phyloP scores from a whole-genome alignment of 2,797 vertebrate species.

The Balearica regulorum region DNA sequence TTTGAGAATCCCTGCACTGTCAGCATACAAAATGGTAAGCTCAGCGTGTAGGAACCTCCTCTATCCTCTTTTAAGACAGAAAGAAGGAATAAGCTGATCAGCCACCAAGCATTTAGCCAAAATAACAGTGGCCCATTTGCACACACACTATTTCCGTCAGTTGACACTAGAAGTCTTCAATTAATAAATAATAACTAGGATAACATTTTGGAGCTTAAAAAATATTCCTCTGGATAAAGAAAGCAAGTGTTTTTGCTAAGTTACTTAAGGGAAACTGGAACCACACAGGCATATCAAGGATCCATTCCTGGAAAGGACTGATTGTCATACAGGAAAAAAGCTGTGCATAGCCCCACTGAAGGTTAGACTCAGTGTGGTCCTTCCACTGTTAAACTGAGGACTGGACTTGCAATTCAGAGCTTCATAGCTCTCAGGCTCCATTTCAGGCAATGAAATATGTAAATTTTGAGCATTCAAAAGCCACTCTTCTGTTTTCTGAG shows the following conservation, averaged over 20 bases:
- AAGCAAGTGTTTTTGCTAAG: neutral
- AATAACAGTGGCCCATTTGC: neutral
- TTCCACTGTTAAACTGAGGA: neutral
- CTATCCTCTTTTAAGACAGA: neutral
- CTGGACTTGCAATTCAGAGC: neutral
- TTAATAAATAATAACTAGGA: neutral
- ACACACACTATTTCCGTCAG: neutral
- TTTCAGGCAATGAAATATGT: neutral
- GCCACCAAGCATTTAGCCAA: neutral
- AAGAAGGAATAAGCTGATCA: neutral
- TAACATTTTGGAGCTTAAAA: neutral
- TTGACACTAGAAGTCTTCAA: neutral
- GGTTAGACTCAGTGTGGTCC: neutral
- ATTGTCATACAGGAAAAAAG: neutral
- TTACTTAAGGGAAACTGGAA: neutral
- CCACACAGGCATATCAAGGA: neutral
- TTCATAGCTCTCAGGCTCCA: neutral
- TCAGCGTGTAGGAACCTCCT: neutral
- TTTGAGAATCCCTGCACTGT: slow-evolving; percentile 72
- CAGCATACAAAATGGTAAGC: slow-evolving; percentile 73
- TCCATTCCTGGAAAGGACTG: neutral
- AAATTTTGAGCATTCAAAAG: neutral
- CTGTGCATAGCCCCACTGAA: neutral
- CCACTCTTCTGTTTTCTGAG: neutral
- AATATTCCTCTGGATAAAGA: neutral